Evolutionary conservation across 1,140 invertebrate species (phyloP).

Genomic region (Galleria mellonella): DNA sequence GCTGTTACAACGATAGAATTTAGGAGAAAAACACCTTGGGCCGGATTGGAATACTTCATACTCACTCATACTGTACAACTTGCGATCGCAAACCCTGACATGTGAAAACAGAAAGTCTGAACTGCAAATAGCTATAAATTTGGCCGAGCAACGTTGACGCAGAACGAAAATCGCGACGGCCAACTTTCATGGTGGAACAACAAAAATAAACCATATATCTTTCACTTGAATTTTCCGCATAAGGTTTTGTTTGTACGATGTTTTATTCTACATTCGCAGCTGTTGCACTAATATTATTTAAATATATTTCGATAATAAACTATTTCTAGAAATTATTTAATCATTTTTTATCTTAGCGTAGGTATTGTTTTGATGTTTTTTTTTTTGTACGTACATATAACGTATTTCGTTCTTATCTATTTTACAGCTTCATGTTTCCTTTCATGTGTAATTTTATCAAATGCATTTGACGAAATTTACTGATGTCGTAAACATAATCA

Average conservation of each 20-base stretch:
- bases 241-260: slow-evolving; percentile 27
- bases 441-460: too few species aligned
- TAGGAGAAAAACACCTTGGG: too few species aligned
- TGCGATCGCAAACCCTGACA: slow-evolving; percentile 39
- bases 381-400: too few species aligned
- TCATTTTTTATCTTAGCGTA: too few species aligned
- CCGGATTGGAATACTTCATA: slow-evolving; percentile 2
- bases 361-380: too few species aligned
- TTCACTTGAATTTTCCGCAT: slow-evolving; percentile 39
- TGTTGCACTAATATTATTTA: slow-evolving; percentile 1
- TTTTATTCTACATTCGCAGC: background rate
- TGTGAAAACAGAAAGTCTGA: slow-evolving; percentile 61
- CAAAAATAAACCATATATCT: slow-evolving; percentile 63
- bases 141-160: slow-evolving; percentile 44
- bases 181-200: slow-evolving; percentile 49
- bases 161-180: slow-evolving; percentile 43
- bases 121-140: slow-evolving; percentile 59
- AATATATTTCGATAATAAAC: background rate
- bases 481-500: too few species aligned
- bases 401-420: too few species aligned
- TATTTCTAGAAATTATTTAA: too few species aligned
- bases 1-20: too few species aligned
- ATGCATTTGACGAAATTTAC: too few species aligned
- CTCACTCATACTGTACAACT: slow-evolving; percentile 8
- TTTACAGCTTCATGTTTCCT: too few species aligned